A percentile compares a stretch with the other conserved stretches of the same genome.
Evolutionary conservation across 2,797 vertebrate genomes (phyloP).

Genomic region (Picus viridis): DNA sequence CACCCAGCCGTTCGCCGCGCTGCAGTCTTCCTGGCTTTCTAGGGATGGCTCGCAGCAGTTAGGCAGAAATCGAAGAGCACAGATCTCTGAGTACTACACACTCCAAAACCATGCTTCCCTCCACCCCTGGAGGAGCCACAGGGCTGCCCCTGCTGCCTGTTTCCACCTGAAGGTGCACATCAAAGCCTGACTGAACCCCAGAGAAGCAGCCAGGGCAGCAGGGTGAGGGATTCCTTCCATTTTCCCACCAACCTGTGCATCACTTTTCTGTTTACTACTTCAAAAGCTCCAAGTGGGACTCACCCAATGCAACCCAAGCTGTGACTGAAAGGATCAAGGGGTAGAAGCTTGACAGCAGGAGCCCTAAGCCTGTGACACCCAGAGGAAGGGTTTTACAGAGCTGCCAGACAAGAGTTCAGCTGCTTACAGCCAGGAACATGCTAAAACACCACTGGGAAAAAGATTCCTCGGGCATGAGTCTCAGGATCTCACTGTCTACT

Average conservation of each 20-base stretch:
- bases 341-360: conserved; percentile 30
- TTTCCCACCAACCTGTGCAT: not conserved
- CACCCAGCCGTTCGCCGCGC: conserved; percentile 24
- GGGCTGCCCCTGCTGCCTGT: not conserved
- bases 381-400: not conserved
- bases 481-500: not conserved
- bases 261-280: conserved; percentile 12
- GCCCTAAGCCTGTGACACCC: not conserved
- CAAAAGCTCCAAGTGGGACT: not conserved
- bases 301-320: not conserved
- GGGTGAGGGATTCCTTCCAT: conserved; percentile 17
- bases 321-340: conserved; percentile 21
- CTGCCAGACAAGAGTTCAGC: conserved; percentile 17
- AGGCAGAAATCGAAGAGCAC: not conserved
- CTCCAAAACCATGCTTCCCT: not conserved
- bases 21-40: conserved; percentile 1
- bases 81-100: not conserved
- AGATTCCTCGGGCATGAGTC: not conserved
- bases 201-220: not conserved
- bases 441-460: not conserved
- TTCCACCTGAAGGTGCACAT: rapidly evolving
- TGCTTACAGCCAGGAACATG: not conserved
- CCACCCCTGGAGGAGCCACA: not conserved
- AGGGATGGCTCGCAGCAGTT: not conserved
- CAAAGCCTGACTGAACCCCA: not conserved